Evolutionary conservation across 2,797 vertebrate genomes (phyloP), one percentile per base, ranked within the genome.

Genomic region (Echeneis naucrates): DNA sequence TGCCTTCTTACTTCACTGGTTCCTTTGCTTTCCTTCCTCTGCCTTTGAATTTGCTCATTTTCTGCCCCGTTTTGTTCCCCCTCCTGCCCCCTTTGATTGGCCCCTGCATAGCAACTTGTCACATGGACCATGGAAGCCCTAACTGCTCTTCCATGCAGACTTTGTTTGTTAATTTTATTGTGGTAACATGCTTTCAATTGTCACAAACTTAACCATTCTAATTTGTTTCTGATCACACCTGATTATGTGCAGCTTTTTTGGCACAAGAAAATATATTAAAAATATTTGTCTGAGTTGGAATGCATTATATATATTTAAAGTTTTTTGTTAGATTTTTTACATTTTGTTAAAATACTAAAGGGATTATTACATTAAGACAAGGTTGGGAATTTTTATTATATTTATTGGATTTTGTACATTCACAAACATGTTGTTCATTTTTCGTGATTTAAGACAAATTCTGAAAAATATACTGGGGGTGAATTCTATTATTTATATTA

Each of bases 31-130:
- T 90, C 84, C 84, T 88, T 94, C 86, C 86, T 82, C 83, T 89
- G 92, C 88, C 89, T 94, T 95, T 95, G 90, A 95, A 92, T 95
- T 94, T 95, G 93, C 90, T 94, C 93, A 89, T 94, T 94, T 95
- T 94, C 90, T 93, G 92, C 89, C 86, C 74, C 48, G 83, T 89
- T 89, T 92, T 89, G 81, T 90, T 77, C 83, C 82, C 77, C 80
- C 26, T 27, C 50, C 38, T 69, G 42, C 73, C 83, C 87, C 85
- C 79, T 83, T 85, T 71, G 81, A 87, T 79, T 82, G 83, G 83
- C 80, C 88, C 79, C 82, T 80, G 82, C 84, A 84, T 75, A 88
- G 90, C 91, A 91, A 85, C 87, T 79, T 80, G 84, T 90, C 87
- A 88, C 84, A 79, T 73, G 85, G 84, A 82, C 73, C 73, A 71